Evolutionary conservation across 2,113 vertebrate species (phyloP).

Genomic region (Dicerorhinus sumatrensis): DNA sequence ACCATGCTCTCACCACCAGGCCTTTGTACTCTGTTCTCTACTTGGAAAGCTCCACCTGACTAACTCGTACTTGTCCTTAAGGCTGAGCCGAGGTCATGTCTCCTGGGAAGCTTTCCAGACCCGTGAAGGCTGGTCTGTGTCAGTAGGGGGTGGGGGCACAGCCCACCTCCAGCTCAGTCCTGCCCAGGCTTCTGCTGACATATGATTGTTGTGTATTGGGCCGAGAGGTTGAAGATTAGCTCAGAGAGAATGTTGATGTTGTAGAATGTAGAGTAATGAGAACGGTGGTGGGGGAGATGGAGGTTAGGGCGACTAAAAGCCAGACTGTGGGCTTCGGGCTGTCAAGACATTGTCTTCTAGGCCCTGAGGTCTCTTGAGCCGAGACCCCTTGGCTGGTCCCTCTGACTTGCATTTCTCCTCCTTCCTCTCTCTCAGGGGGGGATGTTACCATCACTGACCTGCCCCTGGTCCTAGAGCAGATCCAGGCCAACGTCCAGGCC

Average conservation of each 20-base stretch:
- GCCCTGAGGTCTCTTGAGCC: neutral
- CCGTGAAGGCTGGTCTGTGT: neutral
- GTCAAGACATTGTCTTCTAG: constrained; percentile 24
- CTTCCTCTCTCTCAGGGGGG: constrained; percentile 86
- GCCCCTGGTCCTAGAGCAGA: constrained; percentile 89
- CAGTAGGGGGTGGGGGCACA: neutral
- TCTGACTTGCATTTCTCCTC: constrained; percentile 73
- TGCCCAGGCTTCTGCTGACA: constrained; percentile 68
- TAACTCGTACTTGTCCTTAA: constrained; percentile 30
- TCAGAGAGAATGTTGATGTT: constrained; percentile 66
- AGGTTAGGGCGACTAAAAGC: constrained; percentile 35
- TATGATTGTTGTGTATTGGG: constrained; percentile 36
- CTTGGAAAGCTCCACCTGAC: constrained; percentile 48
- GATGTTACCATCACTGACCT: constrained; percentile 93
- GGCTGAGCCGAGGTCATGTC: constrained; percentile 50
- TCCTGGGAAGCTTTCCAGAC: constrained; percentile 64
- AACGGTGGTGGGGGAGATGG: neutral
- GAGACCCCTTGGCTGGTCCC: neutral
- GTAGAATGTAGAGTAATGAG: constrained; percentile 68
- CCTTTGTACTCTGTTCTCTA: constrained; percentile 6
- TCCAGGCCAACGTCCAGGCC: constrained; percentile 88
- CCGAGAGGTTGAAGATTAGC: constrained; percentile 76
- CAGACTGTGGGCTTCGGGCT: constrained; percentile 2
- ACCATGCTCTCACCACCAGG: neutral
- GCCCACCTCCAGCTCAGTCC: neutral